Conservation (phyloP, 2,888 invertebrate genomes). For the Branchipolynoe longqiensis region DNA sequence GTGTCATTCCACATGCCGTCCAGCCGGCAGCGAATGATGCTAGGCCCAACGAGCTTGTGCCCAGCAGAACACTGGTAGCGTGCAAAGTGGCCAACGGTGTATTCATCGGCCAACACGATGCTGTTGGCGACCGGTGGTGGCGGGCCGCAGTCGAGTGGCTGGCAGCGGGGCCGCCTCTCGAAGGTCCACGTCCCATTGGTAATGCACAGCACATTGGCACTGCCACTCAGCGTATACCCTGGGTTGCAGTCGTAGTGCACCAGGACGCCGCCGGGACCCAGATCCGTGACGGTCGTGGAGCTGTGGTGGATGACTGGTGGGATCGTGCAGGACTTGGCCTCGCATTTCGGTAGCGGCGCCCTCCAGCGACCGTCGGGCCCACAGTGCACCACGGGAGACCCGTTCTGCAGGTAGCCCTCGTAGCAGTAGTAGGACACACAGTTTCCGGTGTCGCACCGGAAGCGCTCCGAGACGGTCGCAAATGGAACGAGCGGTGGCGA, state of each 20-base stretch:
- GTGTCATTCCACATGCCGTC: conserved; percentile 76
- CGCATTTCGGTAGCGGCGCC: conserved; percentile 61
- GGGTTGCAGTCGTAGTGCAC: conserved; percentile 67
- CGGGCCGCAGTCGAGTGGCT: conserved; percentile 71
- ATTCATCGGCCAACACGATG: conserved; percentile 52
- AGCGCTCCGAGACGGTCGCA: conserved; percentile 28
- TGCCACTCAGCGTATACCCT: conserved; percentile 73
- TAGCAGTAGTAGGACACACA: conserved; percentile 63
- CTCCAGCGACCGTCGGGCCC: conserved; percentile 79
- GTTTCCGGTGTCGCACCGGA: conserved; percentile 56
- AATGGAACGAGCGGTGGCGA: conserved; percentile 61
- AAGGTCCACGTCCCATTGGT: conserved; percentile 65
- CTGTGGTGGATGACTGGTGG: conserved; percentile 64
- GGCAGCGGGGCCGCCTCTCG: conserved; percentile 64
- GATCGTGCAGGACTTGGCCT: conserved; percentile 57
- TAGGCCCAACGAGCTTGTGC: conserved; percentile 31
- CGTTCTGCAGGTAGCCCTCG: conserved; percentile 62
- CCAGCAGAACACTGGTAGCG: conserved; percentile 62
- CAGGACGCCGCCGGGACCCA: conserved; percentile 61
- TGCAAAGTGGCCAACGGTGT: conserved; percentile 60
- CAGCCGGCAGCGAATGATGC: conserved; percentile 69
- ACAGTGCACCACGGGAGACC: conserved; percentile 65
- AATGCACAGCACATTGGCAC: conserved; percentile 64
- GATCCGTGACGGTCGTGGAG: conserved; percentile 61
- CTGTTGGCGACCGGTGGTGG: conserved; percentile 71